phyloP scores from a whole-genome alignment of 2,113 vertebrate genomes.

The Percopsis transmontana region DNA sequence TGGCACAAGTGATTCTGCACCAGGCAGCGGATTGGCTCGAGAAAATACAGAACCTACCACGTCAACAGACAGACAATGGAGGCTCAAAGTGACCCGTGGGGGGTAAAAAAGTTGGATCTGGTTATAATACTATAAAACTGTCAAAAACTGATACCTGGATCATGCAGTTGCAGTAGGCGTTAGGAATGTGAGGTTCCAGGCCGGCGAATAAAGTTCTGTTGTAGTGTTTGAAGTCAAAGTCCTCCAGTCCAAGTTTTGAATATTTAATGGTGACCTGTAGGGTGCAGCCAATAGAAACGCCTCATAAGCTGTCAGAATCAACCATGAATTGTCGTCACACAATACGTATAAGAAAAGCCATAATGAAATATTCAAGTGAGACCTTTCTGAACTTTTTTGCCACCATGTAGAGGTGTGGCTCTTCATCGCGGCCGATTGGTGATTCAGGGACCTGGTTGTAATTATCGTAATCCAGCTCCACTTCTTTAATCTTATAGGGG shows the following conservation, averaged over 20 bases:
- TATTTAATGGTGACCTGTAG: slow-evolving; percentile 97
- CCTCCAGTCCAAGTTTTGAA: slow-evolving; percentile 95
- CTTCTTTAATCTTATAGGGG: slow-evolving; percentile 93
- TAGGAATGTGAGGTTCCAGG: slow-evolving; percentile 98
- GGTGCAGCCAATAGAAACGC: neutral
- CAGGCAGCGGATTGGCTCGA: slow-evolving; percentile 94
- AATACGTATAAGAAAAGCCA: neutral
- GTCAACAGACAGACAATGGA: slow-evolving; percentile 1
- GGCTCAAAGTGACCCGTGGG: neutral
- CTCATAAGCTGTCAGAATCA: neutral
- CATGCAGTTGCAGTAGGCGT: slow-evolving; percentile 99
- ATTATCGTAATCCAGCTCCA: slow-evolving; percentile 90
- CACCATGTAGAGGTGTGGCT: slow-evolving; percentile 95
- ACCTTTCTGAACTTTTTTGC: slow-evolving; percentile 99
- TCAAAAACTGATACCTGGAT: slow-evolving; percentile 84
- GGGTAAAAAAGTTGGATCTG: too few relatives aligned
- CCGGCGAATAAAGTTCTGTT: slow-evolving; percentile 97
- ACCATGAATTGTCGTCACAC: neutral
- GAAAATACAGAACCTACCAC: slow-evolving; percentile 89
- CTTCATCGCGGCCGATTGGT: slow-evolving; percentile 91
- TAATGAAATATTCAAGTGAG: neutral
- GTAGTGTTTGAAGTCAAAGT: slow-evolving; percentile 99
- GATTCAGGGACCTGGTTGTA: slow-evolving; percentile 96
- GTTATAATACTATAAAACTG: neutral
- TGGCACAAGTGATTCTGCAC: slow-evolving; percentile 98